These are phyloP conservation scores for Conus betulinus DNA, from an alignment of 1,140 invertebrate genomes.

Conservation along the genomic window DNA sequence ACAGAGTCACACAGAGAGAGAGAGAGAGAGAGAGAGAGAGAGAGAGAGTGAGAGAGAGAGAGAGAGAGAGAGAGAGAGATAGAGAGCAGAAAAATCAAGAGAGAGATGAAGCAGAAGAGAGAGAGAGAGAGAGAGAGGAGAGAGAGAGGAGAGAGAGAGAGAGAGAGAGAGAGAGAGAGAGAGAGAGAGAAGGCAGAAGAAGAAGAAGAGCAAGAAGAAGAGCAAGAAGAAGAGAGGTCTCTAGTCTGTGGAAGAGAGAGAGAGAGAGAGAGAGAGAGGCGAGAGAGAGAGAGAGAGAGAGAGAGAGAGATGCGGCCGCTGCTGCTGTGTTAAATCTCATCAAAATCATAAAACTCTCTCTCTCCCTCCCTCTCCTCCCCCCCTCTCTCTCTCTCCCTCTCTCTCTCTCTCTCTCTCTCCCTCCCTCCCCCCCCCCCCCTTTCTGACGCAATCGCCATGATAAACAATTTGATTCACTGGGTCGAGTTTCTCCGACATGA, in stretches of 20 bases:
- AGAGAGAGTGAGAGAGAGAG: not conserved
- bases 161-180: conserved; percentile 11
- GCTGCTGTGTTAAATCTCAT: too few species aligned
- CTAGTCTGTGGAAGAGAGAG: not conserved
- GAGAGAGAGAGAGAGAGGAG: conserved; percentile 10
- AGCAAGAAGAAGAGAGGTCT: not conserved
- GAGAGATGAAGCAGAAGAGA: not conserved
- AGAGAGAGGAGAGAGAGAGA: conserved; percentile 10
- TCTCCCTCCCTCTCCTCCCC: too few species aligned
- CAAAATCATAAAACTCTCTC: too few species aligned
- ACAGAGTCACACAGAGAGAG: conserved; percentile 12
- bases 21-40: not conserved
- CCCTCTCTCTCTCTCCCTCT: too few species aligned
- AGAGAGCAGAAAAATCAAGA: not conserved
- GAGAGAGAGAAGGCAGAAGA: conserved; percentile 6
- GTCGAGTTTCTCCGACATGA: too few species aligned
- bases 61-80: conserved; percentile 17
- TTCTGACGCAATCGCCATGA: too few species aligned
- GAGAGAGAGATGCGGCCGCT: not conserved
- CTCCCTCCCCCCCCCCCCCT: too few species aligned
- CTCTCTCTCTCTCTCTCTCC: too few species aligned
- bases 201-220: not conserved
- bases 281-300: not conserved
- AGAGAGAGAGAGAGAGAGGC: conserved; percentile 7
- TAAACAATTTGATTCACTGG: too few species aligned